A percentile compares a stretch with the other conserved stretches of the same genome.
These are phyloP conservation scores for Leptoclinus maculatus DNA, from an alignment of 2,797 vertebrate genomes.

Conservation along the genomic window DNA sequence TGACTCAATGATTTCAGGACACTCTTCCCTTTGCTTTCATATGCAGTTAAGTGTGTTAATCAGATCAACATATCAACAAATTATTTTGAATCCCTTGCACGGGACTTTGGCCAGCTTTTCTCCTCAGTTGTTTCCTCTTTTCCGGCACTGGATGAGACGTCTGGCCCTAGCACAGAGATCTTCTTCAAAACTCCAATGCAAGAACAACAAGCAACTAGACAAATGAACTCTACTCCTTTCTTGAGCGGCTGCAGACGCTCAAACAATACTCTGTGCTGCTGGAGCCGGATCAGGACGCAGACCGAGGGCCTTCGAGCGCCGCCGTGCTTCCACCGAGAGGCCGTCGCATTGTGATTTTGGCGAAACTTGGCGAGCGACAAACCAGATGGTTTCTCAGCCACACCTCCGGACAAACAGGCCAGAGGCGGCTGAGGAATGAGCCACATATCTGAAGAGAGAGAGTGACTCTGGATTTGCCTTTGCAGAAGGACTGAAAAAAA, in stretches of 20 bases:
- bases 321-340: conserved; percentile 29
- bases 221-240: conserved; percentile 58
- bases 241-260: conserved; percentile 43
- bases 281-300: conserved; percentile 40
- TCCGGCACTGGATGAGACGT: conserved; percentile 49
- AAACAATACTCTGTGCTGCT: conserved; percentile 21
- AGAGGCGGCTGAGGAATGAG: conserved; percentile 51
- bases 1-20: conserved; percentile 32
- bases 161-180: conserved; percentile 59
- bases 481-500: conserved; percentile 11
- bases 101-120: conserved; percentile 13
- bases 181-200: conserved; percentile 63
- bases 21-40: conserved; percentile 48
- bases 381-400: conserved; percentile 41
- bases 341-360: conserved; percentile 5
- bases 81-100: conserved; percentile 40
- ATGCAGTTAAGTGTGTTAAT: conserved; percentile 50
- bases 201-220: conserved; percentile 58
- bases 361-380: conserved; percentile 18
- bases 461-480: conserved; percentile 49
- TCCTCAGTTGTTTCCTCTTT: conserved; percentile 62
- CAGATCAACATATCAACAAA: conserved; percentile 50
- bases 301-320: not conserved
- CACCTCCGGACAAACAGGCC: conserved; percentile 43
- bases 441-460: conserved; percentile 44